Evolutionary conservation across 2,113 vertebrate genomes (phyloP).

Genomic region (Oryzias woworae): DNA sequence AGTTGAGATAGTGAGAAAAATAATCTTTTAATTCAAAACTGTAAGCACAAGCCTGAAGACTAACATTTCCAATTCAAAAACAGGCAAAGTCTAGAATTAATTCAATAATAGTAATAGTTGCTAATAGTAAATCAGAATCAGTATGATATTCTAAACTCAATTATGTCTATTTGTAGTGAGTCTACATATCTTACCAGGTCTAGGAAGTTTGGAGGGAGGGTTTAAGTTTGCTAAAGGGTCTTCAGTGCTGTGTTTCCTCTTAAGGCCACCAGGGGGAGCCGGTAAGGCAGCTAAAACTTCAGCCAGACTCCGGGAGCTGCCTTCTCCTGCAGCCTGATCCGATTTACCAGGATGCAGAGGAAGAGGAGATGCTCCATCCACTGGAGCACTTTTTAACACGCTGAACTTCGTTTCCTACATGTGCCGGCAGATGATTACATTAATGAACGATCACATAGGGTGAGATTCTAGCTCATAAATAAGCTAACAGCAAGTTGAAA

Average conservation of each 20-base stretch:
- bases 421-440: not conserved
- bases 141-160: no score
- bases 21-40: no score
- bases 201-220: constrained; percentile 79
- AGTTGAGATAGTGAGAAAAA: no score
- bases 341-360: constrained; percentile 48
- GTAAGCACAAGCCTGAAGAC: no score
- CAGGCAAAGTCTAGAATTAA: no score
- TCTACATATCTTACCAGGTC: constrained; percentile 72
- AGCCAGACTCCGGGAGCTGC: constrained; percentile 74
- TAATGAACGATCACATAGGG: not conserved
- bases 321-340: constrained; percentile 70
- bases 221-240: constrained; percentile 35
- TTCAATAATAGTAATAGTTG: no score
- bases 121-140: no score
- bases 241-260: constrained; percentile 83
- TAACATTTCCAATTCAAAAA: no score
- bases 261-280: constrained; percentile 70
- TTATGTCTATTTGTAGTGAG: not conserved
- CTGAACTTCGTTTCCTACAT: constrained; percentile 76
- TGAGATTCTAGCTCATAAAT: no score
- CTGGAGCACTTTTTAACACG: constrained; percentile 72
- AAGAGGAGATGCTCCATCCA: constrained; percentile 65
- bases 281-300: constrained; percentile 77
- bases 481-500: no score